Evolutionary conservation across 2,797 vertebrate genomes (phyloP).

Genomic region (Siniperca obscura): DNA sequence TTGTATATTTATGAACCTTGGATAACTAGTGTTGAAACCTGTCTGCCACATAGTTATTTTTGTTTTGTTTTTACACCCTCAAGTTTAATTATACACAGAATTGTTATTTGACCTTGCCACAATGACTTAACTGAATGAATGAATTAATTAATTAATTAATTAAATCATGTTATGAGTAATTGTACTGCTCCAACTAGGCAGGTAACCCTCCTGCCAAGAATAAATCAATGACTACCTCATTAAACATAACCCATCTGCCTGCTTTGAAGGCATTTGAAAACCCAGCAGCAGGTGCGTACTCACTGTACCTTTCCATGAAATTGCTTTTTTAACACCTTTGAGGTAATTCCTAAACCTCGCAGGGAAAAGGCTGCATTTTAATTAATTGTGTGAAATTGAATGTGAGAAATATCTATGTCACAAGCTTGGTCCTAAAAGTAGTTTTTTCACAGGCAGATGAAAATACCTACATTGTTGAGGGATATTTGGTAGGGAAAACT

Average conservation of each 20-base stretch:
- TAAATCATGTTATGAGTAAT: conserved; percentile 34
- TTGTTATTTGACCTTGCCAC: conserved; percentile 9
- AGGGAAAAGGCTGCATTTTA: conserved; percentile 22
- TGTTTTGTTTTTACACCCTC: conserved; percentile 1
- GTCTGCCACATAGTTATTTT: not conserved
- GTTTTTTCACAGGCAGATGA: conserved; percentile 7
- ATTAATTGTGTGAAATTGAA: conserved; percentile 38
- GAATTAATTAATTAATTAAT: conserved; percentile 18
- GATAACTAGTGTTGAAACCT: conserved; percentile 10
- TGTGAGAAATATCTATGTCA: conserved; percentile 11
- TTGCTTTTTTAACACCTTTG: conserved; percentile 34
- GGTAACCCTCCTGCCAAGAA: conserved; percentile 52
- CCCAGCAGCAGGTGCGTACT: conserved; percentile 33
- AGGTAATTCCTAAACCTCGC: conserved; percentile 28
- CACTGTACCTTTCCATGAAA: conserved; percentile 28
- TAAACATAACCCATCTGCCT: conserved; percentile 50
- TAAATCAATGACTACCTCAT: conserved; percentile 61
- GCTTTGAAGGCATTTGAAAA: conserved; percentile 39
- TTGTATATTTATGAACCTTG: not conserved
- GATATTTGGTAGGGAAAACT: conserved; percentile 29
- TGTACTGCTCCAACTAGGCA: conserved; percentile 28
- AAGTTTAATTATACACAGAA: conserved; percentile 11
- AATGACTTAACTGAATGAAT: conserved; percentile 7
- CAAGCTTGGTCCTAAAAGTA: not conserved
- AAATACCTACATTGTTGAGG: conserved; percentile 15